Conservation (phyloP, 2,797 vertebrate species). For the Diplodus puntazzo region DNA sequence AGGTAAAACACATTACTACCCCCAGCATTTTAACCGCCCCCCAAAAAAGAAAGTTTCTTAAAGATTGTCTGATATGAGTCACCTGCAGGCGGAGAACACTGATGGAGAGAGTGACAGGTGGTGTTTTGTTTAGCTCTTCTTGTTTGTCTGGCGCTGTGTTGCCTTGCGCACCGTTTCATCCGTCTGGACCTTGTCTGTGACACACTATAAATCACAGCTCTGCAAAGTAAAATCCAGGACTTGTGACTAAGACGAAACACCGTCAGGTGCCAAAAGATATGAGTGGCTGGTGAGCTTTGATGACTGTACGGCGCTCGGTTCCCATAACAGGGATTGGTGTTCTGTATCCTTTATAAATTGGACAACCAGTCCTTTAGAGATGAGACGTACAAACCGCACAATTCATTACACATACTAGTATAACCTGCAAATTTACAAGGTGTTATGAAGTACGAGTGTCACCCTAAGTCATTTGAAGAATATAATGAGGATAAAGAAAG, state of each 20-base stretch:
- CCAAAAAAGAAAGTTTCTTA: too few species aligned
- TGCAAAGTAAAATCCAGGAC: not conserved
- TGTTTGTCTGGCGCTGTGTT: not conserved
- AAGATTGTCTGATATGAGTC: not conserved
- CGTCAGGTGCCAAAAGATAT: not conserved
- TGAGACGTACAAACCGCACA: not conserved
- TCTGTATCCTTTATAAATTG: not conserved
- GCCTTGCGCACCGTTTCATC: not conserved
- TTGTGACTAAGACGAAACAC: not conserved
- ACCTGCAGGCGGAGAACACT: not conserved
- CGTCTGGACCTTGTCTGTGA: not conserved
- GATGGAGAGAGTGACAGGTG: not conserved
- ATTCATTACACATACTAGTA: not conserved
- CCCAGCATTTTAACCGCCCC: too few species aligned
- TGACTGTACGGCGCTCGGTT: not conserved
- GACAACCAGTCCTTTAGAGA: not conserved
- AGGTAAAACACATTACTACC: too few species aligned
- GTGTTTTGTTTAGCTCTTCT: too few species aligned
- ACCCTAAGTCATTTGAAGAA: not conserved
- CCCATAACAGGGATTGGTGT: conserved; percentile 4
- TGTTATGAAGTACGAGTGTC: not conserved
- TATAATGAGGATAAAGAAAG: not conserved
- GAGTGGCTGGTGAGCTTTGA: not conserved
- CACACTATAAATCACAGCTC: not conserved
- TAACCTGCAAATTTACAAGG: not conserved